Percentiles rank a stretch among this genome's conserved stretches.
phyloP scores from a whole-genome alignment of 2,888 invertebrate species.

The Ennomos quercinarius region DNA sequence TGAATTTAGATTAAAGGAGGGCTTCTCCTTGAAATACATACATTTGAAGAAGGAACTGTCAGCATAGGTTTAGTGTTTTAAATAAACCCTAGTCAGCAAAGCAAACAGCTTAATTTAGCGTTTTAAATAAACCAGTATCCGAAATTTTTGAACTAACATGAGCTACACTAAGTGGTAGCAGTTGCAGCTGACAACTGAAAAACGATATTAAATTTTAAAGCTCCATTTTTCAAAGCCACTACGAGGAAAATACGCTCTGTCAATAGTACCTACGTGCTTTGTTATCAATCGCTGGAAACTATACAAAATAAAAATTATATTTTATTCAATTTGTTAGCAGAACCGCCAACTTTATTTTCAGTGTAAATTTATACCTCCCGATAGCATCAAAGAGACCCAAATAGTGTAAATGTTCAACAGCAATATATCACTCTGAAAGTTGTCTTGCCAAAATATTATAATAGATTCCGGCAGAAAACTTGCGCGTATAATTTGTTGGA shows the following conservation, averaged over 20 bases:
- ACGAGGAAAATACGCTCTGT: constrained; percentile 13
- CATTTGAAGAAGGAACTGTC: too few relatives aligned
- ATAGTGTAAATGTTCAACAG: constrained; percentile 8
- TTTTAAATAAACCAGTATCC: too few relatives aligned
- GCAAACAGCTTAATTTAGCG: too few relatives aligned
- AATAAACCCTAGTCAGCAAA: too few relatives aligned
- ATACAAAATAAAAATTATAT: constrained; percentile 6
- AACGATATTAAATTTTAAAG: constrained; percentile 14
- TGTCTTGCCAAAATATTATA: constrained; percentile 18
- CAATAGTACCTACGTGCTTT: constrained; percentile 18
- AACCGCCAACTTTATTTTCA: too few relatives aligned
- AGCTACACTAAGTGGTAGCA: neutral
- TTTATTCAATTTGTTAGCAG: neutral
- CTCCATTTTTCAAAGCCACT: constrained; percentile 15
- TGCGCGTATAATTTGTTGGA: constrained; percentile 18
- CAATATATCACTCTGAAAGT: constrained; percentile 11
- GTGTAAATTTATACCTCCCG: too few relatives aligned
- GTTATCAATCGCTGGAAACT: constrained; percentile 8
- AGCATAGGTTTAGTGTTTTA: too few relatives aligned
- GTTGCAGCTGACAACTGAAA: constrained; percentile 1
- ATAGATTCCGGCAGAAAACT: constrained; percentile 16
- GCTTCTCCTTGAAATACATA: too few relatives aligned
- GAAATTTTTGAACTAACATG: too few relatives aligned
- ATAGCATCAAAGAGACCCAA: neutral
- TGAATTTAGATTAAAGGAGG: too few relatives aligned